Evolutionary conservation across 53 echinoderm and acorn worm genomes (phyloP), one percentile per base, ranked within the genome.

Genomic region (Luidia sarsii): DNA sequence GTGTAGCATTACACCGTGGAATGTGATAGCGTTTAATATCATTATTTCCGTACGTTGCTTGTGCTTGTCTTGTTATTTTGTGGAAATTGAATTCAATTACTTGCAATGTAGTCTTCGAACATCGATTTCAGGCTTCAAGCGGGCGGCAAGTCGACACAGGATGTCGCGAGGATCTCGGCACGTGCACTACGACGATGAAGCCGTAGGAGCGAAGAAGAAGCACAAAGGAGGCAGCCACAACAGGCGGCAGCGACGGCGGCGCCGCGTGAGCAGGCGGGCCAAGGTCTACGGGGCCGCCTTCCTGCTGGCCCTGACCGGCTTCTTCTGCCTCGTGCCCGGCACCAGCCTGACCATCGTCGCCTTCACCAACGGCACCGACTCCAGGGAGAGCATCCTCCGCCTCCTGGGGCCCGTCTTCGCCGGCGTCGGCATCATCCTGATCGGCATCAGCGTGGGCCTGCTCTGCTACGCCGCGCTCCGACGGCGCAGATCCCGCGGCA

Each of bases 231-330:
- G 77, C 34, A 19, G 50, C 61, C 59, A 59, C 60, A 39, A 61
- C 19, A 59, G 77, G 45, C 77, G 61, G 61, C 59, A 61, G 48
- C 77, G 61, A 21, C 77, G 77, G 7, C 77, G 77, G 21, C 77
- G 77, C 11, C 77, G 77, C 11, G 77, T 77, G 45, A 33, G 77
- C 60, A 41, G 61, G 33, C 77, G 77, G 46, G 77, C 77, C 61
- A 77, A 77, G 77, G 61, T 77, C 61, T 77, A 77, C 77, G 77
- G 77, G 10, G 77, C 77, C 9, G 77, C 77, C 3, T 77, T 77
- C 61, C 43, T 77, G 46, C 77, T 77, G 43, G 77, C 61, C 0
- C 77, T 77, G 18, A 77, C 77, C 2, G 77, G 77, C 4, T 77
- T 59, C 57, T 77, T 77, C 77, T 77, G 77, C 57, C 45, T 77